Evolutionary conservation across 2,113 vertebrate species (phyloP).

Genomic region (Tenebrosternarchus preto): DNA sequence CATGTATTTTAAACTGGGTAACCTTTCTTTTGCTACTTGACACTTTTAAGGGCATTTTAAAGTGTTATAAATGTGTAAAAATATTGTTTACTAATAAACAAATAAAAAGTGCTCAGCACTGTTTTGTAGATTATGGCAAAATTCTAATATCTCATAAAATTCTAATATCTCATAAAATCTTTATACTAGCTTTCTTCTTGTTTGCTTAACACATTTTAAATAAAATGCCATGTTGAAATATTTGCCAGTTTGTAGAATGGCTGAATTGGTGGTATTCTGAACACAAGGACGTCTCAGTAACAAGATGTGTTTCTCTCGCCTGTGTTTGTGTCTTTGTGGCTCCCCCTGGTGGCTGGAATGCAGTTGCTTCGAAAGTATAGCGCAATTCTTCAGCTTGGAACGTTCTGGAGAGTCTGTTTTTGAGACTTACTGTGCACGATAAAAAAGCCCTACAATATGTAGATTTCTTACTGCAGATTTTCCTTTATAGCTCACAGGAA

Average conservation of each 20-base stretch:
- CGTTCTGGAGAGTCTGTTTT: neutral
- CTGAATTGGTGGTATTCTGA: neutral
- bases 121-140: conserved; percentile 19
- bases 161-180: neutral
- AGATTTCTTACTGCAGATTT: neutral
- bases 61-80: conserved; percentile 68
- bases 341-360: neutral
- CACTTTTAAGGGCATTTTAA: conserved; percentile 48
- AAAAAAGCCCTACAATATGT: neutral
- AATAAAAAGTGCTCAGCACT: conserved; percentile 16
- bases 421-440: neutral
- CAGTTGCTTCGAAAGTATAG: neutral
- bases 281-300: neutral
- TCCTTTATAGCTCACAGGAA: neutral
- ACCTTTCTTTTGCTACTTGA: neutral
- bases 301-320: neutral
- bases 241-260: neutral
- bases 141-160: neutral
- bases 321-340: neutral
- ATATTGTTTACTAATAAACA: conserved; percentile 51
- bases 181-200: neutral
- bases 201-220: neutral
- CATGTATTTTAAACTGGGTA: no score
- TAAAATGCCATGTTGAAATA: neutral
- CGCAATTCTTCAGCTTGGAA: neutral